These are phyloP conservation scores for Rallus limicola DNA, from an alignment of 2,113 vertebrate species.

Conservation along the genomic window DNA sequence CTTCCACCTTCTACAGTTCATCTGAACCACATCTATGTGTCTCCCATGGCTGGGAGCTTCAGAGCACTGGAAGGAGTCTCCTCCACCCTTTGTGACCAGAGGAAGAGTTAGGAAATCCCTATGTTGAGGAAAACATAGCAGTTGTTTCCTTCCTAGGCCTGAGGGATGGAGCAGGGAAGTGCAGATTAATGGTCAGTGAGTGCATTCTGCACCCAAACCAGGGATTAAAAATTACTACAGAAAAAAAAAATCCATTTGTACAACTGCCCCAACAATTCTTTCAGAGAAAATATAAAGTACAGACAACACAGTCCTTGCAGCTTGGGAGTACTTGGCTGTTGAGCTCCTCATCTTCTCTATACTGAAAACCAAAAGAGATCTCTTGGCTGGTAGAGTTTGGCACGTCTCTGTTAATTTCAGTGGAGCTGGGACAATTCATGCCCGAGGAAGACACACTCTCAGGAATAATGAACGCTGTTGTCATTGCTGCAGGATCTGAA, in stretches of 20 bases:
- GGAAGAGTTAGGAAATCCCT: accelerated
- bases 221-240: background rate
- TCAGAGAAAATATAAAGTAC: background rate
- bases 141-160: background rate
- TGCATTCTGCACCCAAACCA: background rate
- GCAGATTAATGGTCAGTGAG: background rate
- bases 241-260: background rate
- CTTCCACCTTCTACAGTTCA: background rate
- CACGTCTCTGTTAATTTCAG: background rate
- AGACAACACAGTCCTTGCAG: background rate
- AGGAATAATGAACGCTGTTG: background rate
- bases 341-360: background rate
- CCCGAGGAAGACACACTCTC: background rate
- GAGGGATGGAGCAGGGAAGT: background rate
- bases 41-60: background rate
- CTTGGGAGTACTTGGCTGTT: background rate
- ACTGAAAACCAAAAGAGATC: background rate
- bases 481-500: background rate
- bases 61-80: background rate
- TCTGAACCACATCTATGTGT: background rate
- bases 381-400: background rate
- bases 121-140: background rate
- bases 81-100: background rate
- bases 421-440: background rate
- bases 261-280: background rate